phyloP scores from a whole-genome alignment of 2,113 vertebrate genomes.

The Balaenoptera acutorostrata region DNA sequence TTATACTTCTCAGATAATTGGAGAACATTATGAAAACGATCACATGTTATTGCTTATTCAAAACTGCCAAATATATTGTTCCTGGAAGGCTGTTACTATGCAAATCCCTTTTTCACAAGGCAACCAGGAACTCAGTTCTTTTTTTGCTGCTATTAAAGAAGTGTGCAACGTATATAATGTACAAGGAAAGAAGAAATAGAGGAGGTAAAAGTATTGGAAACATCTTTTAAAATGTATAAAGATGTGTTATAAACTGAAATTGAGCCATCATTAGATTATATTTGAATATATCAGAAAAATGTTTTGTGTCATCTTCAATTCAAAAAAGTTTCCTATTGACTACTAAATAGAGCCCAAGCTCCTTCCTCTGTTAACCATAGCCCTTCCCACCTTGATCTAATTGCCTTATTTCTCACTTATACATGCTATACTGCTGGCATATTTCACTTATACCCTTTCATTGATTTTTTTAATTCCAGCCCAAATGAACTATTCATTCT shows the following conservation, averaged over 20 bases:
- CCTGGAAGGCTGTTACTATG: constrained; percentile 23
- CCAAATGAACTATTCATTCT: not conserved
- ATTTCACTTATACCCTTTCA: not conserved
- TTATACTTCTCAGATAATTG: constrained; percentile 63
- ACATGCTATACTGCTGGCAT: not conserved
- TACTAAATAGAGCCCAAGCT: not conserved
- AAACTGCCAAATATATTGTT: constrained; percentile 43
- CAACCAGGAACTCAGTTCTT: not conserved
- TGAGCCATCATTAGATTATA: not conserved
- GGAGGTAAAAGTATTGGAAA: not conserved
- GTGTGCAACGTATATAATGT: not conserved
- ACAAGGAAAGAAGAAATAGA: not conserved
- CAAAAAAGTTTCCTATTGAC: not conserved
- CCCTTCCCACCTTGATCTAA: not conserved
- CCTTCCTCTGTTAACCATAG: not conserved
- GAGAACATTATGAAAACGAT: constrained; percentile 62
- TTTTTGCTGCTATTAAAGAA: not conserved
- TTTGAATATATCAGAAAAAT: not conserved
- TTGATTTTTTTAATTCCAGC: not conserved
- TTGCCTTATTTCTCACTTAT: not conserved
- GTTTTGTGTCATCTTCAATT: not conserved
- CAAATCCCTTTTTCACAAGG: constrained; percentile 25
- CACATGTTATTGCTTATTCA: constrained; percentile 52
- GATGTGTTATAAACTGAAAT: not conserved
- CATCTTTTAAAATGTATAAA: not conserved